These are phyloP conservation scores for Platichthys flesus DNA, from an alignment of 2,113 vertebrate genomes.

Conservation along the genomic window DNA sequence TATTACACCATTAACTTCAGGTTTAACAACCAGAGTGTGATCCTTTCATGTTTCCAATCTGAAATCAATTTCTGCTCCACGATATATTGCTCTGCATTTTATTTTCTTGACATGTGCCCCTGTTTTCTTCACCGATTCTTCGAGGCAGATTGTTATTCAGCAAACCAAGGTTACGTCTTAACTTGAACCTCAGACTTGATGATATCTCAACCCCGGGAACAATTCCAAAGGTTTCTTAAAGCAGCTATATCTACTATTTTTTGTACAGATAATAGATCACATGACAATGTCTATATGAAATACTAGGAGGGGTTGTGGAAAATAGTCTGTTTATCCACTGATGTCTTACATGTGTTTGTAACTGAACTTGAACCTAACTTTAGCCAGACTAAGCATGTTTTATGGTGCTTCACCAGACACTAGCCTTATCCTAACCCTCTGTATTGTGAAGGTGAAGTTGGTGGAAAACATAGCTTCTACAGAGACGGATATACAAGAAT, in stretches of 20 bases:
- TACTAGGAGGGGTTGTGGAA: too few relatives aligned
- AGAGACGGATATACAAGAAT: too few relatives aligned
- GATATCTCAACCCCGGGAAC: background rate
- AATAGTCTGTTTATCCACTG: too few relatives aligned
- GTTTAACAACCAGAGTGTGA: constrained; percentile 46
- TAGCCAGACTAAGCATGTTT: too few relatives aligned
- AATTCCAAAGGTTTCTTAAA: background rate
- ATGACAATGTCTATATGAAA: background rate
- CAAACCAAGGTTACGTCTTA: constrained; percentile 17
- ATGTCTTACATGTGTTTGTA: too few relatives aligned
- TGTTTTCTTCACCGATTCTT: too few relatives aligned
- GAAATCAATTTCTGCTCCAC: constrained; percentile 33
- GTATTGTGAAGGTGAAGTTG: too few relatives aligned
- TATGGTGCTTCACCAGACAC: too few relatives aligned
- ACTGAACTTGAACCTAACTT: too few relatives aligned
- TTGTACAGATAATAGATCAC: background rate
- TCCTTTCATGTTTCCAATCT: constrained; percentile 34
- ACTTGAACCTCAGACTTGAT: background rate
- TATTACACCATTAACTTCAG: constrained; percentile 37
- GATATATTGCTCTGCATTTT: constrained; percentile 13
- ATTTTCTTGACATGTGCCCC: constrained; percentile 5
- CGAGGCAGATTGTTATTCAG: constrained; percentile 14
- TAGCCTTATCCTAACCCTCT: too few relatives aligned
- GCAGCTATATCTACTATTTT: background rate
- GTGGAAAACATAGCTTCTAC: too few relatives aligned